Evolutionary conservation across 2,113 vertebrate species (phyloP), one percentile per base, ranked within the genome.

Genomic region (Callocephalon fimbriatum): DNA sequence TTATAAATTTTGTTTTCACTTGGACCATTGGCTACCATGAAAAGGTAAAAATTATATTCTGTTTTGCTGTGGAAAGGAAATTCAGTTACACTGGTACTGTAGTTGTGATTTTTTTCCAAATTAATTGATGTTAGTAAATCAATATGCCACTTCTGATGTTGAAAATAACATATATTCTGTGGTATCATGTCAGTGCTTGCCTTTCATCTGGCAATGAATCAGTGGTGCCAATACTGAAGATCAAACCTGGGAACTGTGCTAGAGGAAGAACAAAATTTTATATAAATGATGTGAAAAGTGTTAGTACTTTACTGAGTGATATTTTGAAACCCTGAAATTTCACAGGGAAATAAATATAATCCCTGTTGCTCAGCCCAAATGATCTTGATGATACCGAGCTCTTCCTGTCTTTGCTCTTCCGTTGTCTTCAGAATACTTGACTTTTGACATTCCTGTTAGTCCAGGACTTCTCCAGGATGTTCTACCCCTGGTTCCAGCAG

Each of bases 401-500:
- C 23, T 50, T 73, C 35, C 26, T 65, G 53, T n/a, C 8, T 67
- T 81, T 84, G 26, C n/a, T 79, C 27, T 44, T 59, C 29, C 19
- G 4, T n/a, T 40, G 19, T 70, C 26, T 68, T 40, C 29, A 37
- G 27, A 72, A 19, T 53, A 19, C 4, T 51, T 50, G 42, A 35
- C 37, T 17, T 79, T n/a, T 80, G 53, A 16, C 5, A 8, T 22
- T 35, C 20, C 26, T 13, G 6, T 86, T n/a, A 65, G 15, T 5
- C 7, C n/a, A 44, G 40, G 54, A 26, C 40, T 44, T 1, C 25
- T 63, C 15, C 1, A 25, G 48, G 18, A 4, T 48, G 7, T 29
- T 86, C 18, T 17, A 4, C 0, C 2, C 19, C 22, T 1, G 1
- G 44, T 51, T 15, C 53, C 11, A 72, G 67, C 32, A 76, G 53